phyloP scores from a whole-genome alignment of 2,113 vertebrate species.

The Bettongia penicillata region DNA sequence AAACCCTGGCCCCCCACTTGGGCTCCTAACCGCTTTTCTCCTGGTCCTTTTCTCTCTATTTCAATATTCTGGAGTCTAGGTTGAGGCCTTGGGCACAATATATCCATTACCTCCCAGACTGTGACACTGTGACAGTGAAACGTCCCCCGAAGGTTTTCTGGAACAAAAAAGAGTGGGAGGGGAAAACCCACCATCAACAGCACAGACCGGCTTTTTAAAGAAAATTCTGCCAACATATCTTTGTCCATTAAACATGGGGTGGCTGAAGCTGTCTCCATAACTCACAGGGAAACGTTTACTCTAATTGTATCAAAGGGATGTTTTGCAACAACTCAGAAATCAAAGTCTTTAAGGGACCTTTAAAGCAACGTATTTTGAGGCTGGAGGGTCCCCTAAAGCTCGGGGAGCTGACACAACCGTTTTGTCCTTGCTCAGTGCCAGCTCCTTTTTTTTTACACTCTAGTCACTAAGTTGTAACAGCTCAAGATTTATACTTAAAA shows the following conservation, averaged over 20 bases:
- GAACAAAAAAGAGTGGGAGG: neutral
- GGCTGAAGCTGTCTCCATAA: constrained; percentile 38
- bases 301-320: constrained; percentile 63
- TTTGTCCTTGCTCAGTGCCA: neutral
- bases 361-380: constrained; percentile 33
- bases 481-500: neutral
- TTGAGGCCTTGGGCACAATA: constrained; percentile 26
- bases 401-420: neutral
- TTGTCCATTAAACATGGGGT: constrained; percentile 20
- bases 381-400: constrained; percentile 35
- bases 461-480: neutral
- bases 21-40: neutral
- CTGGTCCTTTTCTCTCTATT: constrained; percentile 52
- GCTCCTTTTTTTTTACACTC: neutral
- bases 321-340: constrained; percentile 54
- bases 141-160: neutral
- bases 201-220: neutral
- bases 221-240: constrained; percentile 13
- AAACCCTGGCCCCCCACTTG: neutral
- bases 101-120: constrained; percentile 13
- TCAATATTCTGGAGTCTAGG: constrained; percentile 34
- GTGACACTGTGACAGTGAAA: constrained; percentile 34
- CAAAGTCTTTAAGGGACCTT: constrained; percentile 41
- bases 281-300: constrained; percentile 36
- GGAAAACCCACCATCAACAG: neutral